Evolutionary conservation across 2,888 invertebrate species (phyloP).

Genomic region (Agonopterix heracliana): DNA sequence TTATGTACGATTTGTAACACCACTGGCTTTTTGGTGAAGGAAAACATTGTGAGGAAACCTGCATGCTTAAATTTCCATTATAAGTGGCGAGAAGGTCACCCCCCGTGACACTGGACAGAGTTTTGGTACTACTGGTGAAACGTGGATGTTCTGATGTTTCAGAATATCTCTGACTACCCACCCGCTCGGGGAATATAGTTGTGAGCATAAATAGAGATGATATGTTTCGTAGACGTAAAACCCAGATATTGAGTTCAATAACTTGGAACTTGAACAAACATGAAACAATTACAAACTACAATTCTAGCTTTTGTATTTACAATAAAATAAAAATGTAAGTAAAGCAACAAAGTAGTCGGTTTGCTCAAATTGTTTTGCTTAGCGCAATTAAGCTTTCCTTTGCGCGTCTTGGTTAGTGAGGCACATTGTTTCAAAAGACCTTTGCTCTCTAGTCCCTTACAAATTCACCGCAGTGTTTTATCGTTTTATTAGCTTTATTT

Average conservation of each 20-base stretch:
- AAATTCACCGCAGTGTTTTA: conserved; percentile 54
- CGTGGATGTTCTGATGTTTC: too few relatives aligned
- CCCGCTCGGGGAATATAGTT: too few relatives aligned
- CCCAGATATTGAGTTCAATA: background rate
- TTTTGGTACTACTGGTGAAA: too few relatives aligned
- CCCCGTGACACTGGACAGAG: too few relatives aligned
- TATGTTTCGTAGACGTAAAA: background rate
- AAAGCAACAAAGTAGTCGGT: conserved; percentile 27
- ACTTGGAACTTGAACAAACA: background rate
- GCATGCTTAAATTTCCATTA: too few relatives aligned
- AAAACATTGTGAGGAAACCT: too few relatives aligned
- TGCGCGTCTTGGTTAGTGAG: conserved; percentile 35
- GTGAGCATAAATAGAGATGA: background rate
- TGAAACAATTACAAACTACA: background rate
- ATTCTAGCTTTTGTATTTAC: background rate
- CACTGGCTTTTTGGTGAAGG: too few relatives aligned
- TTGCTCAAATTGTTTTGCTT: conserved; percentile 33
- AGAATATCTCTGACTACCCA: too few relatives aligned
- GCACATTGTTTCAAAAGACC: conserved; percentile 55
- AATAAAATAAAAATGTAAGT: too few relatives aligned
- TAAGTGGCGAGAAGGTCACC: too few relatives aligned
- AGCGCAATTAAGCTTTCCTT: conserved; percentile 35
- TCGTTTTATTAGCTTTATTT: conserved; percentile 63
- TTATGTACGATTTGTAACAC: too few relatives aligned
- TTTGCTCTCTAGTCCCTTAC: conserved; percentile 44